Evolutionary conservation across 2,113 vertebrate genomes (phyloP), one percentile per base, ranked within the genome.

Genomic region (Tinamus guttatus): DNA sequence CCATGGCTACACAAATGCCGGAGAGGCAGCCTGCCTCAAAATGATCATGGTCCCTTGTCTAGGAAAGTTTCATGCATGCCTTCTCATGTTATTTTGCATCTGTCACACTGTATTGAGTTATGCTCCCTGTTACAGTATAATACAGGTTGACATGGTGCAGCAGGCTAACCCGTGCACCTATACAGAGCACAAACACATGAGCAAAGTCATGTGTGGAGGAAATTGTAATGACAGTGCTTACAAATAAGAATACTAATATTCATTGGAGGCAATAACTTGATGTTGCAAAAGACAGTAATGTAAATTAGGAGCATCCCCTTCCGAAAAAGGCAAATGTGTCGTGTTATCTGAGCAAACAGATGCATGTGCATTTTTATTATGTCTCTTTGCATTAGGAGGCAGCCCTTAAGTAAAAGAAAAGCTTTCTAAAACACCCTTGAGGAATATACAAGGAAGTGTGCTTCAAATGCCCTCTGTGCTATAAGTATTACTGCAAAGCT

Each of bases 381-480:
- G 94, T 95, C 89, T 92, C 45, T 94, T 95, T 96, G 91, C 91
- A 92, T 97, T 96, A 96, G 81, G 94, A 95, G 75, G 73, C 80
- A 92, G 83, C 79, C 85, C 89, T 94, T 92, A 97, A 96, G 96
- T 87, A 89, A 90, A 96, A 93, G 78, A 69, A 93, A 85, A 94
- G 81, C 70, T 92, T 90, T 93, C 85, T 73, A 73, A 93, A 96
- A 71, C 32, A 82, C 88, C 91, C 92, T 89, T 58, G 63, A 92
- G 91, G 92, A 88, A 82, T 94, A 91, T 45, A 79, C 36, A 80
- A 77, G 80, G 81, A 83, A 75, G 49, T 47, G 47, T 56, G 81
- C 56, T 91, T 79, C 38, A 81, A 89, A 74, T 71, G 49, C 34
- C 71, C 47, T 88, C 81, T 90, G 60, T 38, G 27, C 17, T 90